These are phyloP conservation scores for Sycon ciliatum DNA, from an alignment of 37 sponge, comb jelly and placozoan species.

Conservation along the genomic window DNA sequence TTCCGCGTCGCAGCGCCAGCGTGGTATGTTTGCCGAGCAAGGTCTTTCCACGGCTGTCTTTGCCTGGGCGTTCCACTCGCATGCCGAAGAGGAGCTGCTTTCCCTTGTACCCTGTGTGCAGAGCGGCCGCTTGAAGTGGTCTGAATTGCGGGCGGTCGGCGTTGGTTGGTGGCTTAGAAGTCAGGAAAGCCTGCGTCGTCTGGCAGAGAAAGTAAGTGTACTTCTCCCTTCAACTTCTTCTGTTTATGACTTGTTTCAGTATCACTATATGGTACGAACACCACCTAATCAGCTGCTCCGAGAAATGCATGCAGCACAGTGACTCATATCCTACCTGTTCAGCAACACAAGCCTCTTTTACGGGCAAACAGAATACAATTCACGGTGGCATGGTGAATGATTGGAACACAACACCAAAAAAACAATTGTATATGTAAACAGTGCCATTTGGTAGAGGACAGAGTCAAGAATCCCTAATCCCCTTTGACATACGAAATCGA, in stretches of 20 bases:
- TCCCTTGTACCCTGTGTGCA: conserved; percentile 69
- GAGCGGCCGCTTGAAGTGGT: conserved; percentile 58
- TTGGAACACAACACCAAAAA: too few relatives aligned
- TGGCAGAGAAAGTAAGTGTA: conserved; percentile 70
- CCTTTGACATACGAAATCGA: too few relatives aligned
- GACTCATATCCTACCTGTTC: too few relatives aligned
- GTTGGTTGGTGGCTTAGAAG: conserved; percentile 94
- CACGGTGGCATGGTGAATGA: too few relatives aligned
- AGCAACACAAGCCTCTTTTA: too few relatives aligned
- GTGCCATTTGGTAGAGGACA: too few relatives aligned
- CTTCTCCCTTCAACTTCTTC: too few relatives aligned
- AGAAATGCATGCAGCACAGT: too few relatives aligned
- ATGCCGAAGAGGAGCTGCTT: conserved; percentile 71
- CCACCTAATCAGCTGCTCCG: too few relatives aligned
- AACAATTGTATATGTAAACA: too few relatives aligned
- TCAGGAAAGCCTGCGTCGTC: conserved; percentile 53
- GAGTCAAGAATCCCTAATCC: too few relatives aligned
- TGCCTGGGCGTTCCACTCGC: conserved; percentile 95
- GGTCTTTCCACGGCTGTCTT: conserved; percentile 50
- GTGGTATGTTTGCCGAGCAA: conserved; percentile 12
- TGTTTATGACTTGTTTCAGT: neutral
- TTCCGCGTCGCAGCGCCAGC: conserved; percentile 24
- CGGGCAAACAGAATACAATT: too few relatives aligned
- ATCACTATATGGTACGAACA: neutral
- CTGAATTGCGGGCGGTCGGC: conserved; percentile 64